Percentiles rank a stretch among this genome's conserved stretches.
These are phyloP conservation scores for Petrolisthes cinctipes DNA, from an alignment of 2,888 invertebrate species.

Conservation along the genomic window DNA sequence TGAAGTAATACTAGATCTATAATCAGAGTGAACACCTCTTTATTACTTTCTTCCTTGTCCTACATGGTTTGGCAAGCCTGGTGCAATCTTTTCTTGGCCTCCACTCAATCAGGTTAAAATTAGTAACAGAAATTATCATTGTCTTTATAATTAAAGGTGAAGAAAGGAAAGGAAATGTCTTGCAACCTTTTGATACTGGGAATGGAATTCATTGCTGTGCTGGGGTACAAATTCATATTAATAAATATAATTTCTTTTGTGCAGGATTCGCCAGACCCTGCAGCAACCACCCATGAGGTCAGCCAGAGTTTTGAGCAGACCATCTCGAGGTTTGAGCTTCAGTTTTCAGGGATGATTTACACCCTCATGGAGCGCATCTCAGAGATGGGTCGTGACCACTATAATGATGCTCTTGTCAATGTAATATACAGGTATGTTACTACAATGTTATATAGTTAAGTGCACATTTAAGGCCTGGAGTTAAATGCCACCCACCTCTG, in stretches of 20 bases:
- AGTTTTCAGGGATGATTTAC: slow-evolving; percentile 81
- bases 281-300: slow-evolving; percentile 66
- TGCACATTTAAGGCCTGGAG: slow-evolving; percentile 43
- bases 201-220: too few relatives aligned
- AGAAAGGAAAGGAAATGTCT: too few relatives aligned
- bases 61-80: too few relatives aligned
- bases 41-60: too few relatives aligned
- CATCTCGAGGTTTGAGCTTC: slow-evolving; percentile 78
- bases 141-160: too few relatives aligned
- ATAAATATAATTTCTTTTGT: not conserved
- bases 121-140: too few relatives aligned
- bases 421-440: slow-evolving; percentile 80
- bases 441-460: slow-evolving; percentile 26
- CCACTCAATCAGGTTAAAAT: too few relatives aligned
- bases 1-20: too few relatives aligned
- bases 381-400: slow-evolving; percentile 80
- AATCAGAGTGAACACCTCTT: too few relatives aligned
- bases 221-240: too few relatives aligned
- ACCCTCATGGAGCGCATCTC: slow-evolving; percentile 84
- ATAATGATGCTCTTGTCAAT: slow-evolving; percentile 84
- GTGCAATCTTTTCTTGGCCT: too few relatives aligned
- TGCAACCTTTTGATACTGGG: too few relatives aligned
- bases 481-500: slow-evolving; percentile 13
- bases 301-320: slow-evolving; percentile 79
- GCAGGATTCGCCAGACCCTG: slow-evolving; percentile 57